Base-by-base conservation (phyloP, 2,888 invertebrate genomes). In the Zeuzera pyrina region DNA sequence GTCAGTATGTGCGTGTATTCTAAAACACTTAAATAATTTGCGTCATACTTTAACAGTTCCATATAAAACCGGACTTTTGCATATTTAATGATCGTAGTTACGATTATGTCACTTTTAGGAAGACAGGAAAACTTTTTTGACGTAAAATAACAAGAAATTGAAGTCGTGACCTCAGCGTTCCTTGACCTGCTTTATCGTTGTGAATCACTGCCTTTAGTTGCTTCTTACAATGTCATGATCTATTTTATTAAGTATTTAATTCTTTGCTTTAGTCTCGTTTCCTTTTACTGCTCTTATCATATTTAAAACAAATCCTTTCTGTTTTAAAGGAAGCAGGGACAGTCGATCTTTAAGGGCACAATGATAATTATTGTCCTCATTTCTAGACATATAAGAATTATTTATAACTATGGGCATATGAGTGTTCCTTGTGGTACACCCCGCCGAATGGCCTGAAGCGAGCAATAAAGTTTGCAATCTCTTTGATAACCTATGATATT, bases 401-500 rank as follows among this genome's bases (percentile, higher is more conserved):
- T 12, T 12, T 25, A 25, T 21, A 36, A 42, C 31, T 35, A 35
- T 31, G 39, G 42, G 10, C 45, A 31, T 27, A 51, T 29, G 33
- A 32, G 22, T 15, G 35, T 34, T 44, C 49, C 52, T 49, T 56
- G 49, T 44, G 43, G 48, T 36, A 53, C 41, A 34, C 47, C 42
- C 38, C 21, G 38, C 11, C 41, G 40, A 34, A 39, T 40, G 39
- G 32, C 33, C 39, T 44, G 39, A 43, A 43, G 37, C 41, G 43
- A 45, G 48, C 38, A 44, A 48, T 57, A 52, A 53, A 54, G 42
- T 45, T 37, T 45, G 52, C 51, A 48, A 50, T 51, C 54, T 54
- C 37, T 31, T 23, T 38, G 70, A 73, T 72, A 73, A 67, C 67
- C 66, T 65, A 44, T 56, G 57, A 45, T 48, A 54, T 52, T 38